Evolutionary conservation across 2,888 invertebrate species (phyloP), one percentile per base, ranked within the genome.

Genomic region (Phalangium opilio): DNA sequence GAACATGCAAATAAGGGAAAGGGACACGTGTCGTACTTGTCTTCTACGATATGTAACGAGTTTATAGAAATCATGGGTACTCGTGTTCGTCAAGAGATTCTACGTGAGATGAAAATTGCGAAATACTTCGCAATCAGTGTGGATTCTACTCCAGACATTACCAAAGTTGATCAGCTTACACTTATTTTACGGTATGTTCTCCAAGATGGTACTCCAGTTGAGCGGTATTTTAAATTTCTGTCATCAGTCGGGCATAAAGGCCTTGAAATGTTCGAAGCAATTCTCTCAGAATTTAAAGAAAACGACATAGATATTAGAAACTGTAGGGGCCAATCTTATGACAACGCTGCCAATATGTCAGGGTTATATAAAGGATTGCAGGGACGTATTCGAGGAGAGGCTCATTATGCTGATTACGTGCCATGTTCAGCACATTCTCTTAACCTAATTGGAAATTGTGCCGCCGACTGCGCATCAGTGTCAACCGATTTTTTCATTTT

Each of bases 211-310:
- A 8, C 8, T 3, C 40, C 41, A 14, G 45, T 57, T 12, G 61
- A 62, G 56, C 55, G 60, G 41, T 63, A 62, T 59, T 43, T 61
- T 51, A 50, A 55, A 51, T 61, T 61, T 56, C 49, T 61, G 35
- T 55, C 57, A 50, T 60, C 58, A 41, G 45, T 12, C 10, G 12
- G 34, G 10, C 34, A 33, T 12, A 33, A 10, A 10, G 34, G 34
- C 10, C 10, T 10, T 51, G 56, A 62, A 46, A 50, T 64, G 45
- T 53, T 49, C 36, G 51, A 53, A 55, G n/a, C n/a, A 10, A n/a
- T 33, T n/a, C n/a, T 33, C 10, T 19, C 15, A 12, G 7, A 19
- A 17, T 15, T 41, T 41, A 19, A 41, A 3, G 2, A 17, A 3
- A n/a, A 4, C 21, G 42, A 21, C 2, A 33, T 61, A 43, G 19